phyloP scores from a whole-genome alignment of 2,797 vertebrate genomes.

The Myotis vivesi region DNA sequence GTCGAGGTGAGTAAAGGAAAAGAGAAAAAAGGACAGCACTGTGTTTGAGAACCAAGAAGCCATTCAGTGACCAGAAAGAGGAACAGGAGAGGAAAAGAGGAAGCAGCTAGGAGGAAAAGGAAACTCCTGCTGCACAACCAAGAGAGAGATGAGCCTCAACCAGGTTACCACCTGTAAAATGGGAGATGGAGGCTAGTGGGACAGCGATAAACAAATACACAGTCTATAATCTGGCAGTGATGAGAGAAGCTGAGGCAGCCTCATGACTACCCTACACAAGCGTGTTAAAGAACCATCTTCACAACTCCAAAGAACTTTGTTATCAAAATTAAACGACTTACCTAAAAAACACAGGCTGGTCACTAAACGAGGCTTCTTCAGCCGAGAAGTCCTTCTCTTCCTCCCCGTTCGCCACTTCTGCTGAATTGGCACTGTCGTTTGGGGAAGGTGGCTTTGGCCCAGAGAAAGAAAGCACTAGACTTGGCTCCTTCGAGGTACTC shows the following conservation, averaged over 20 bases:
- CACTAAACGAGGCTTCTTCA: conserved; percentile 85
- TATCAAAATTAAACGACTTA: conserved; percentile 65
- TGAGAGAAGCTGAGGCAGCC: neutral
- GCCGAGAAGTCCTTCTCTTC: conserved; percentile 79
- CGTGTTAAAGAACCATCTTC: neutral
- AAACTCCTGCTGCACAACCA: neutral
- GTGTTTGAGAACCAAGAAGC: neutral
- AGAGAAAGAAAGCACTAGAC: conserved; percentile 93
- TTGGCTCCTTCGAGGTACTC: conserved; percentile 87
- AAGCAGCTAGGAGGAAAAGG: neutral
- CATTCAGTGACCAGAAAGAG: neutral
- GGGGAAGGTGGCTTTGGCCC: conserved; percentile 88
- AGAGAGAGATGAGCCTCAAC: neutral
- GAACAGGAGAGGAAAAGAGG: neutral
- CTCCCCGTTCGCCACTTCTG: conserved; percentile 77
- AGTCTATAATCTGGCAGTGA: fast-evolving
- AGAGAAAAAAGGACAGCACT: neutral
- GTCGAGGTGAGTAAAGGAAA: neutral
- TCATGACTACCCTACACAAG: neutral
- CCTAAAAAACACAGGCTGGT: conserved; percentile 98
- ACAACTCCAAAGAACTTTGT: neutral
- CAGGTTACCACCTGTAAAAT: fast-evolving
- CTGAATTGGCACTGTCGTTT: conserved; percentile 83
- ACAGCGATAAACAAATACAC: neutral
- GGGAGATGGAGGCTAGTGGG: fast-evolving